Conservation (phyloP, 1,140 invertebrate genomes). For the Drosophila punjabiensis region DNA sequence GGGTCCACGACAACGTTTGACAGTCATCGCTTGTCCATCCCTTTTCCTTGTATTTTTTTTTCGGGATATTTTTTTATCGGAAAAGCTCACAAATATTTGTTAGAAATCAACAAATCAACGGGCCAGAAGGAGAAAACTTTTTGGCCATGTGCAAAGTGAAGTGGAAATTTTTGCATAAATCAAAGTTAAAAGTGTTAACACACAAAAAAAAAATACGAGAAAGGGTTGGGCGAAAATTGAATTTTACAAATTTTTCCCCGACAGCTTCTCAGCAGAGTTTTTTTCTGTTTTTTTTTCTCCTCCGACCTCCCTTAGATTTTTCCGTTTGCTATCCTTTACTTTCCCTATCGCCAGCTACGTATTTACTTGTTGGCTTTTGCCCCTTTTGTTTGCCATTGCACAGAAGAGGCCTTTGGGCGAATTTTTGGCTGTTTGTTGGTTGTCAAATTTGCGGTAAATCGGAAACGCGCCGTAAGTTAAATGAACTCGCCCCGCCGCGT, state of each 20-base stretch:
- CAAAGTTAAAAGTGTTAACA: conserved; percentile 78
- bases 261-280: conserved; percentile 16
- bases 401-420: conserved; percentile 64
- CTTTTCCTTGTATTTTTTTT: conserved; percentile 8
- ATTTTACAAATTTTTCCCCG: conserved; percentile 68
- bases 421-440: conserved; percentile 81
- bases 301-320: not conserved
- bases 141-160: conserved; percentile 70
- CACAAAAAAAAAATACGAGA: conserved; percentile 51
- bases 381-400: conserved; percentile 59
- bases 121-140: conserved; percentile 45
- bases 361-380: conserved; percentile 66
- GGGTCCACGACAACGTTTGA: conserved; percentile 36
- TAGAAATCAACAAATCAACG: conserved; percentile 76
- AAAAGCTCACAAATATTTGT: conserved; percentile 75
- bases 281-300: conserved; percentile 1
- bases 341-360: conserved; percentile 49
- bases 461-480: conserved; percentile 82
- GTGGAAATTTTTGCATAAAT: conserved; percentile 82
- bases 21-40: conserved; percentile 58
- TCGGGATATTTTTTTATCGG: conserved; percentile 38
- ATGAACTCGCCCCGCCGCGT: conserved; percentile 65
- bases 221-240: conserved; percentile 70
- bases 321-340: conserved; percentile 49
- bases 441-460: conserved; percentile 83